Evolutionary conservation across 1,140 invertebrate genomes (phyloP), one percentile per base, ranked within the genome.

Genomic region (Achroia grisella): DNA sequence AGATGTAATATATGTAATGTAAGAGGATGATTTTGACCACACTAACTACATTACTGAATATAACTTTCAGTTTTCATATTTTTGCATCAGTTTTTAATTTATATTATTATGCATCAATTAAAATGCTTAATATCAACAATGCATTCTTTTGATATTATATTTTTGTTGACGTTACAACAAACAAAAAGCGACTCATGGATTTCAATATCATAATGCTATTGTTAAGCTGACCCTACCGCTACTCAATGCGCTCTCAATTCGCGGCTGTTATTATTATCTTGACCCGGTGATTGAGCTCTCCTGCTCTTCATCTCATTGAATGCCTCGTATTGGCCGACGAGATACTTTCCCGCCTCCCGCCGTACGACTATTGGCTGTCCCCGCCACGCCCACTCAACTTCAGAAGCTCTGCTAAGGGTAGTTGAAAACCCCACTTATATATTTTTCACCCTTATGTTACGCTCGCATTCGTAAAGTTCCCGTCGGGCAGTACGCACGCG

Each of bases 161-260:
- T 56, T 53, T 55, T 62, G 54, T 51, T 15, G 27, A 60, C 62
- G 8, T 39, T 66, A 62, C 58, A 44, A 46, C 41, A 43, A 31
- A 43, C 30, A 53, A 64, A 59, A 68, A 67, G 61, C 53, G 56
- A 51, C 44, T 56, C 47, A 31, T 52, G 54, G 55, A 74, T 76
- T 71, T 71, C 64, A 71, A 79, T 63, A 77, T 75, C 71, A 70
- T 68, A 70, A 58, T 61, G 71, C 67, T 59, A 74, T 76, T 81
- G 69, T 74, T 73, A 58, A 54, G 67, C 71, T 74, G 74, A 80
- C 77, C 77, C 71, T 84, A 78, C 80, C 70, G 67, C 70, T 61
- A 70, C 72, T 77, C 77, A 73, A 81, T 81, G 73, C 75, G 72
- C 75, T 79, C 75, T 77, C 77, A 81, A 84, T 84, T 81, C 80